Evolutionary conservation across 2,888 invertebrate species (phyloP).

Genomic region (Hirtodrosophila confusa): DNA sequence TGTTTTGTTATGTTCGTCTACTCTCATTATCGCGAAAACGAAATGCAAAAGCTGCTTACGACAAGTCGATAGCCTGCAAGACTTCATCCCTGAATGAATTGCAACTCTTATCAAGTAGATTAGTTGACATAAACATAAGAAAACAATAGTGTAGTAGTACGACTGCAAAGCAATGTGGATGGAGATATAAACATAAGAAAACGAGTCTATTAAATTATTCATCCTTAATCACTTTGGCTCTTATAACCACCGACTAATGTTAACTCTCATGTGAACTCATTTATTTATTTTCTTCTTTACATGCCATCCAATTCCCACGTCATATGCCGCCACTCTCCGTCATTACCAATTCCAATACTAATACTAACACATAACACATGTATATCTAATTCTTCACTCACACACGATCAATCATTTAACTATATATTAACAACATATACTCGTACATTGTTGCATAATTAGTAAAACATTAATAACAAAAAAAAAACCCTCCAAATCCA

Average conservation of each 20-base stretch:
- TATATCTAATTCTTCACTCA: conserved; percentile 19
- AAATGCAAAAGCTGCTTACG: too few relatives aligned
- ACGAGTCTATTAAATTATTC: not conserved
- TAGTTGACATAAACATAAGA: too few relatives aligned
- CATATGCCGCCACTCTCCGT: conserved; percentile 67
- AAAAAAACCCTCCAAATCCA: conserved; percentile 17
- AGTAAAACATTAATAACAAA: conserved; percentile 27
- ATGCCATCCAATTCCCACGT: conserved; percentile 80
- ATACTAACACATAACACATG: conserved; percentile 16
- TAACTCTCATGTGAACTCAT: conserved; percentile 61
- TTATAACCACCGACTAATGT: conserved; percentile 30
- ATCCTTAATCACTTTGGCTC: conserved; percentile 12
- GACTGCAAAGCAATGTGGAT: too few relatives aligned
- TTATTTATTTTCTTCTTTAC: conserved; percentile 74
- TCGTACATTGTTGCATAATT: conserved; percentile 58
- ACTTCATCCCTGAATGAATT: too few relatives aligned
- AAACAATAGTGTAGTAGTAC: too few relatives aligned
- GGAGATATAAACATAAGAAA: too few relatives aligned
- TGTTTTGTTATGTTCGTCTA: too few relatives aligned
- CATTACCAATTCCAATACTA: conserved; percentile 57
- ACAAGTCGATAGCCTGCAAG: too few relatives aligned
- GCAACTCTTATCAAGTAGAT: too few relatives aligned
- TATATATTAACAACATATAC: conserved; percentile 18
- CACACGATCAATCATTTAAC: conserved; percentile 32
- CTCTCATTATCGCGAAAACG: too few relatives aligned